Base-by-base conservation (phyloP, 2,797 vertebrate species). In the Protonibea diacanthus region DNA sequence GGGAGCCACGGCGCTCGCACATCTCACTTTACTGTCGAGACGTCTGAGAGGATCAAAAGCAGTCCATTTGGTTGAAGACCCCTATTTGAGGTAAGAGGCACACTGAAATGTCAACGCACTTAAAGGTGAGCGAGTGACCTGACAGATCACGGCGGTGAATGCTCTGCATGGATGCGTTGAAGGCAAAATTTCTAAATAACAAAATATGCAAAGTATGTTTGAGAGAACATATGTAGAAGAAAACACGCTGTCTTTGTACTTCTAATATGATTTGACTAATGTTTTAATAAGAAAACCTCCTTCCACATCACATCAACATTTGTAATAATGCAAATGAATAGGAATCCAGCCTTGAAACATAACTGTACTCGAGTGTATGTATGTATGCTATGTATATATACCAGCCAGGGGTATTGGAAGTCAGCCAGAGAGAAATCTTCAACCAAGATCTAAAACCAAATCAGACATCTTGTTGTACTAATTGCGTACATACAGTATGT, bases 31-130 rank as follows among this genome's bases (percentile, higher is more conserved):
- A 70, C 62, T 21, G 65, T 47, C n/a, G 55, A 68, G 42, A 73
- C 4, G 33, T 77, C 55, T 75, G 52, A 71, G 27, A 84, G 68
- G 72, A 86, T 87, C 61, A 82, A 69, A 77, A 74, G 66, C 59
- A n/a, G 67, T 29, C 57, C 61, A 27, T 87, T 23, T 20, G 68
- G 76, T 67, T 63, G 61, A 83, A 80, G 75, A 83, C 69, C 61
- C 59, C 58, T 82, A 76, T 80, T 74, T 78, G 44, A 83, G 68
- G 71, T 44, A 76, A 68, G 52, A 58, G 67, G 74, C 52, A 52
- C 66, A 76, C 40, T 75, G 84, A 94, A 94, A 94, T 93, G 91
- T 90, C 92, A 94, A 72, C 81, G 78, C 89, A 90, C 86, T 86
- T 87, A 81, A 66, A 90, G 85, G 84, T 88, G 78, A 84, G 62